phyloP scores from a whole-genome alignment of 2,113 vertebrate species.

The Anarrhichthys ocellatus region DNA sequence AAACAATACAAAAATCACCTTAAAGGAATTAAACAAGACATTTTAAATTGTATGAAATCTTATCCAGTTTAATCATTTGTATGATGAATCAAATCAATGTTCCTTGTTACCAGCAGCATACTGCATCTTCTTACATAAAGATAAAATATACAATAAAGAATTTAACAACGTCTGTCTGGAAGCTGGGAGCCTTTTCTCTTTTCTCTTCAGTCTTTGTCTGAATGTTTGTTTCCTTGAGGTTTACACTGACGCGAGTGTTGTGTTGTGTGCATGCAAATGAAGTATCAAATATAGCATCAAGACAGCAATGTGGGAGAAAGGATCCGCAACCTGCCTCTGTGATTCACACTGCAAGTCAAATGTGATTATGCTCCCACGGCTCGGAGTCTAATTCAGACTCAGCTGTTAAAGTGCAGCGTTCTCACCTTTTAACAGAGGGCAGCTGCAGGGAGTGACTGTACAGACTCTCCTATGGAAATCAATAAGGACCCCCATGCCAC shows the following conservation, averaged over 20 bases:
- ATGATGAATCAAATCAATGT: slow-evolving; percentile 19
- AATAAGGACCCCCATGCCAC: slow-evolving; percentile 25
- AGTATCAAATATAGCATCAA: slow-evolving; percentile 60
- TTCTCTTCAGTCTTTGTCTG: slow-evolving; percentile 55
- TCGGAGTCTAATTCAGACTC: slow-evolving; percentile 53
- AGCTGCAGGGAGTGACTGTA: slow-evolving; percentile 47
- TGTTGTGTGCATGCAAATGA: slow-evolving; percentile 69
- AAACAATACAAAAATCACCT: slow-evolving; percentile 19
- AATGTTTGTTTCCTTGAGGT: slow-evolving; percentile 59
- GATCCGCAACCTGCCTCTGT: slow-evolving; percentile 36
- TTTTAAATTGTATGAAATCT: background rate
- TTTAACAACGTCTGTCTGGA: slow-evolving; percentile 43
- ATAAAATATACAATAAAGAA: slow-evolving; percentile 53
- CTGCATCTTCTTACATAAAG: slow-evolving; percentile 14
- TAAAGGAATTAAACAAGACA: background rate
- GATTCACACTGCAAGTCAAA: slow-evolving; percentile 68
- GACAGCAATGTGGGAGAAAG: slow-evolving; percentile 44
- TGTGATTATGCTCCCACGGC: slow-evolving; percentile 66
- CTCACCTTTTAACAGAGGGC: slow-evolving; percentile 34
- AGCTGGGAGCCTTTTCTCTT: slow-evolving; percentile 35
- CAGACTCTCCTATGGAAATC: slow-evolving; percentile 52
- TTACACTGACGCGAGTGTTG: slow-evolving; percentile 39
- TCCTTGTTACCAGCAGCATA: background rate
- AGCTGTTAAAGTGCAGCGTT: slow-evolving; percentile 38
- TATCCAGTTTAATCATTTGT: slow-evolving; percentile 14